Conservation (phyloP, 2,888 invertebrate species). For the Deilephila elpenor region DNA sequence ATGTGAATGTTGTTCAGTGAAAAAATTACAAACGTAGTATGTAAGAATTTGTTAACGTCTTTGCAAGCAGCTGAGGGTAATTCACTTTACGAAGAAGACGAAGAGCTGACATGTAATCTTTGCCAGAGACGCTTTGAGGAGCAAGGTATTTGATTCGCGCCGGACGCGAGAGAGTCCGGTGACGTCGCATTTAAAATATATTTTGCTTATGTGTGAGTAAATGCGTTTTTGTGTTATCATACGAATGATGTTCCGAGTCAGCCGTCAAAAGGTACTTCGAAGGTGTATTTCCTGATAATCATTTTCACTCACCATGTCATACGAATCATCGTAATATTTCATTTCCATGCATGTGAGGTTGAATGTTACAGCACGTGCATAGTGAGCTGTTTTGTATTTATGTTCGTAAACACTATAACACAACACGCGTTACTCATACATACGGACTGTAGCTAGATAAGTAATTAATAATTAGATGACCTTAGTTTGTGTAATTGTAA, state of each 20-base stretch:
- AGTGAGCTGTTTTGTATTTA: conserved; percentile 57
- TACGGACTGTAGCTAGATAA: conserved; percentile 71
- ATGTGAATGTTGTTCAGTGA: conserved; percentile 29
- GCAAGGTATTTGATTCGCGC: conserved; percentile 87
- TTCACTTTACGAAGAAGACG: conserved; percentile 86
- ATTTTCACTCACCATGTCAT: conserved; percentile 55
- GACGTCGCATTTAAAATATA: conserved; percentile 73
- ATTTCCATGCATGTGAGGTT: conserved; percentile 65
- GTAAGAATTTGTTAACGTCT: conserved; percentile 84
- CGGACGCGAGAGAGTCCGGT: conserved; percentile 73
- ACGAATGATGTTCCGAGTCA: conserved; percentile 58
- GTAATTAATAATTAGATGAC: conserved; percentile 49
- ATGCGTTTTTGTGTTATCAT: conserved; percentile 80
- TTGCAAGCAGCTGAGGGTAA: conserved; percentile 87
- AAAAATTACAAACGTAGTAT: conserved; percentile 58
- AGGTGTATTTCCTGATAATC: conserved; percentile 52
- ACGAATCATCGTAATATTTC: conserved; percentile 55
- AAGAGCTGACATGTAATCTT: conserved; percentile 89
- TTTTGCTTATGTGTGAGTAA: conserved; percentile 84
- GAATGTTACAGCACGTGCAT: conserved; percentile 65
- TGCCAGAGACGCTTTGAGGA: conserved; percentile 91
- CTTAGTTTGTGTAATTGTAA: conserved; percentile 62
- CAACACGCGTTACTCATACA: conserved; percentile 84
- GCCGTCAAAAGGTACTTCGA: conserved; percentile 55
- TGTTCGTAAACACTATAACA: conserved; percentile 68